Evolutionary conservation across 1,140 invertebrate species (phyloP).

Genomic region (Macrostomum lignano): DNA sequence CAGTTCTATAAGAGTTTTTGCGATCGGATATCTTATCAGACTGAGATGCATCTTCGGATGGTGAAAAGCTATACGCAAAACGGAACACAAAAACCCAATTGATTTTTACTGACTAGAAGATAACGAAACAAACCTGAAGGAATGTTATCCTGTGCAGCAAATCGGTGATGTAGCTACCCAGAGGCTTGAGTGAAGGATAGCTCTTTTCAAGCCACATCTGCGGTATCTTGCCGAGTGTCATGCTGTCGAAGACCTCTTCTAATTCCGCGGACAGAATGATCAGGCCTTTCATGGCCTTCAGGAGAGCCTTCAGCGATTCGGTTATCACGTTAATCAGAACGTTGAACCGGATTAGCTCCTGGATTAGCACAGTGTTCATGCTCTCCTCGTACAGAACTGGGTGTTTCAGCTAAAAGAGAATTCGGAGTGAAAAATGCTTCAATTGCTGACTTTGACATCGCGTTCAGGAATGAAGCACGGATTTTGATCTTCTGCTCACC

Average conservation of each 20-base stretch:
- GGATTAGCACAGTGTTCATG: constrained; percentile 27
- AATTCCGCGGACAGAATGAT: constrained; percentile 23
- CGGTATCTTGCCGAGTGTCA: constrained; percentile 31
- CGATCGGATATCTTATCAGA: too few relatives aligned
- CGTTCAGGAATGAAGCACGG: too few relatives aligned
- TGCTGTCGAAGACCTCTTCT: constrained; percentile 25
- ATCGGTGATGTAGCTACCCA: constrained; percentile 24
- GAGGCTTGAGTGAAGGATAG: constrained; percentile 24
- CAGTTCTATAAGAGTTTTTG: constrained; percentile 21
- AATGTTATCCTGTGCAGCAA: too few relatives aligned
- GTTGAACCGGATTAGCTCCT: constrained; percentile 27
- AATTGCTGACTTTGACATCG: too few relatives aligned
- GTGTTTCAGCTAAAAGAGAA: constrained; percentile 12
- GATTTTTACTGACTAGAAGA: too few relatives aligned
- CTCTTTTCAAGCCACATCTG: constrained; percentile 24
- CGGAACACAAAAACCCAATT: too few relatives aligned
- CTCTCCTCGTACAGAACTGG: constrained; percentile 26
- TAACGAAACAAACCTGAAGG: too few relatives aligned
- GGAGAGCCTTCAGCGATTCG: constrained; percentile 17
- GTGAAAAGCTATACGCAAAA: too few relatives aligned
- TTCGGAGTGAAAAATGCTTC: background rate
- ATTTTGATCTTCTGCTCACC: constrained; percentile 38
- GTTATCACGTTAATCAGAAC: constrained; percentile 21
- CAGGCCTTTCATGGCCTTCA: constrained; percentile 24
- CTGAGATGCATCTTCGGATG: too few relatives aligned